Base-by-base conservation (phyloP, 2,797 vertebrate species). In the Sebastes glaucus region DNA sequence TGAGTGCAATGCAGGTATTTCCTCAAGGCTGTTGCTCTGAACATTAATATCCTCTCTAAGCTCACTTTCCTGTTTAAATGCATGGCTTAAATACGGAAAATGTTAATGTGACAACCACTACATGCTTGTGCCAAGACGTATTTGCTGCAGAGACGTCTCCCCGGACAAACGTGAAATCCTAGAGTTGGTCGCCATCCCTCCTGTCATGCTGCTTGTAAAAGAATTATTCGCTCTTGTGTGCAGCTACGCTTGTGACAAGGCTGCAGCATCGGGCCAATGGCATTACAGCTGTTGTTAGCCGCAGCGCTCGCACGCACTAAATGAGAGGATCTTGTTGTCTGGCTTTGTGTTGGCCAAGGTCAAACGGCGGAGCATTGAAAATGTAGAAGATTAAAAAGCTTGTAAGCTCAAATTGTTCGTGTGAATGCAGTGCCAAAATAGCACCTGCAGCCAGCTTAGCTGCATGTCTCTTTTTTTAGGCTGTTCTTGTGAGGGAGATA, bases 111-210 rank as follows among this genome's bases (percentile, higher is more conserved):
- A 93, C 92, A 89, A 72, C 79, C 88, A 56, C 81, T 70, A 5
- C 81, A 56, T 74, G 85, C 89, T 87, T 20, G 83, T 84, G 93
- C 83, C 88, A 88, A 49, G 73, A 75, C 63, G 27, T 63, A 85
- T 94, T 92, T 92, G 88, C 91, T 78, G 83, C 78, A 14, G 52
- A 59, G 80, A 83, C 61, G 84, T 89, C 83, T 87, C 78, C 30
- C 1, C 5, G 63, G 92, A 92, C 90, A 89, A 78, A 92, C 90
- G 78, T 92, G 88, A 92, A 93, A 94, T 93, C 91, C 69, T 67
- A 20, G 59, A 74, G 82, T 72, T 63, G 87, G 85, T 88, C 84
- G 85, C 88, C 91, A 82, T 88, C 89, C 77, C 71, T 82, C 53
- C 83, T 76, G 89, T 92, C 92, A 90, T 75, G 89, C 87, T 72